Conservation (phyloP, 2,113 vertebrate species). For the Oryzias curvinotus region DNA sequence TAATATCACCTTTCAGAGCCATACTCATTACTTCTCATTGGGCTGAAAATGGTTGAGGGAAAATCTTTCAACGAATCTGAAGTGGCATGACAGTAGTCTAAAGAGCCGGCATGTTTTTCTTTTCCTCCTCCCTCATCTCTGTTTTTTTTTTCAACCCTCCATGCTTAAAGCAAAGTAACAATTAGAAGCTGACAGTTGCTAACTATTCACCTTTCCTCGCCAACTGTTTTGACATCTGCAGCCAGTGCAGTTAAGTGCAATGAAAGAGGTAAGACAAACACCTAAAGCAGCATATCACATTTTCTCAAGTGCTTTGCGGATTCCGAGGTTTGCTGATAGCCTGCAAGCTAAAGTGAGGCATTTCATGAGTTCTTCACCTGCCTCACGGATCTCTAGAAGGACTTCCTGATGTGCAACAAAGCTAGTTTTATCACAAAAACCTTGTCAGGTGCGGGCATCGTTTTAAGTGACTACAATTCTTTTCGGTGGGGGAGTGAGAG, state of each 20-base stretch:
- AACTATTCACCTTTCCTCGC: slow-evolving; percentile 52
- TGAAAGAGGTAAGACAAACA: slow-evolving; percentile 57
- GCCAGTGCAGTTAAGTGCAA: slow-evolving; percentile 54
- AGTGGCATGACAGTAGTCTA: slow-evolving; percentile 74
- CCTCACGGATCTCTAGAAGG: slow-evolving; percentile 37
- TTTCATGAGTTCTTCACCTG: slow-evolving; percentile 31
- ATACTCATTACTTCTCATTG: slow-evolving; percentile 72
- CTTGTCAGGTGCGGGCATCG: slow-evolving; percentile 1
- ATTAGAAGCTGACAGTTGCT: slow-evolving; percentile 68
- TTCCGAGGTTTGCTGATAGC: slow-evolving; percentile 15
- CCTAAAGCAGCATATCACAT: slow-evolving; percentile 51
- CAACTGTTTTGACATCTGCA: slow-evolving; percentile 70
- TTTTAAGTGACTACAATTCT: slow-evolving; percentile 13
- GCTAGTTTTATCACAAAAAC: slow-evolving; percentile 20
- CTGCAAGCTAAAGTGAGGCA: slow-evolving; percentile 24
- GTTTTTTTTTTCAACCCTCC: slow-evolving; percentile 44
- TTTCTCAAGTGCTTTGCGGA: slow-evolving; percentile 55
- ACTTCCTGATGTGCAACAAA: slow-evolving; percentile 30
- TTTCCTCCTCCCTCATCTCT: slow-evolving; percentile 58
- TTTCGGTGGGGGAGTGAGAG: no score
- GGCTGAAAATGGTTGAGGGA: slow-evolving; percentile 70
- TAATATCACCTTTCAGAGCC: slow-evolving; percentile 74
- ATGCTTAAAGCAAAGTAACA: slow-evolving; percentile 67
- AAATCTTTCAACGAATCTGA: slow-evolving; percentile 76
- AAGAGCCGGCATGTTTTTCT: slow-evolving; percentile 71